These are phyloP conservation scores for Solenopsis invicta DNA, from an alignment of 1,140 invertebrate genomes.

Conservation along the genomic window DNA sequence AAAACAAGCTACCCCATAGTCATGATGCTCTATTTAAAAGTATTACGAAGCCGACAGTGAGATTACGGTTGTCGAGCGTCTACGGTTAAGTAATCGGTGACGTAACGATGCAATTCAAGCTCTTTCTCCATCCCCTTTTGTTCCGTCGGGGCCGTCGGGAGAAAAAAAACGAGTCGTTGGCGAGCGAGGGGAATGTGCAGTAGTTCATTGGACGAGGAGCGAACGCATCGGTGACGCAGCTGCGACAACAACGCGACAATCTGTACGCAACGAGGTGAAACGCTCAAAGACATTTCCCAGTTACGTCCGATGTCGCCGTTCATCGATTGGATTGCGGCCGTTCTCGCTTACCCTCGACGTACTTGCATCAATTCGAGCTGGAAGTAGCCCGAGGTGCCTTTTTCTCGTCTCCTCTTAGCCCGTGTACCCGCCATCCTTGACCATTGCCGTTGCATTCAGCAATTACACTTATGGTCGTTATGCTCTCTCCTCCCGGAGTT, in stretches of 20 bases:
- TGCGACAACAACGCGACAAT: slow-evolving; percentile 59
- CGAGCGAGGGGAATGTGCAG: not conserved
- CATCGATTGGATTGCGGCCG: slow-evolving; percentile 28
- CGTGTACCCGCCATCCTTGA: not conserved
- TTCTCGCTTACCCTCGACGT: not conserved
- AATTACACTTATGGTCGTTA: slow-evolving; percentile 6
- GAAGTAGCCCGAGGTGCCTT: not conserved
- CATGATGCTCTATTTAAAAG: slow-evolving; percentile 67
- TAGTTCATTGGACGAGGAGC: slow-evolving; percentile 48
- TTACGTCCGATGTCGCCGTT: not conserved
- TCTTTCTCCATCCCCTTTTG: slow-evolving; percentile 61
- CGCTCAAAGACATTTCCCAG: slow-evolving; percentile 59
- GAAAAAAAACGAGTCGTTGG: slow-evolving; percentile 52
- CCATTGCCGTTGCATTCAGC: not conserved
- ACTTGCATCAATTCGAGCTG: not conserved
- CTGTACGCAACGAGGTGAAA: slow-evolving; percentile 54
- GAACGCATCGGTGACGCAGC: slow-evolving; percentile 34
- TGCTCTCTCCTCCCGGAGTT: not conserved
- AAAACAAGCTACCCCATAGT: not conserved
- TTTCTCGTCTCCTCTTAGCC: not conserved
- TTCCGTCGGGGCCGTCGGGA: not conserved
- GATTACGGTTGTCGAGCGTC: slow-evolving; percentile 54
- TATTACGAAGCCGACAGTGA: slow-evolving; percentile 53
- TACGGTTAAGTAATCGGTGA: slow-evolving; percentile 75
- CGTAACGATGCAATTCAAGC: slow-evolving; percentile 72